Percentiles rank a stretch among this genome's conserved stretches.
These are phyloP conservation scores for Eubucco bourcierii DNA, from an alignment of 2,113 vertebrate species.

Conservation along the genomic window DNA sequence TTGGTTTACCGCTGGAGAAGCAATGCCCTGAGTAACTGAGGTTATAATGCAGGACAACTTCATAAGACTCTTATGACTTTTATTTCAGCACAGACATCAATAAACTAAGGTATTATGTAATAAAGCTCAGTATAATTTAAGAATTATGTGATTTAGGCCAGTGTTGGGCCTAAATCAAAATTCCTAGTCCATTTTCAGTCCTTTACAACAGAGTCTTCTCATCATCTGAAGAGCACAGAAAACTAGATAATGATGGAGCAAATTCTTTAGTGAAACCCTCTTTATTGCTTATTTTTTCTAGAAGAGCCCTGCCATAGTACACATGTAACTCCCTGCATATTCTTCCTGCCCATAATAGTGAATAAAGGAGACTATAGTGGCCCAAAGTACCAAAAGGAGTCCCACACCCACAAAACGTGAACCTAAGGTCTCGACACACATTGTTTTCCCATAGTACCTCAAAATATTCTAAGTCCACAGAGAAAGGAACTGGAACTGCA, in stretches of 20 bases:
- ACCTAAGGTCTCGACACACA: not conserved
- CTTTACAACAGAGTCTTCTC: not conserved
- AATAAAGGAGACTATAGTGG: not conserved
- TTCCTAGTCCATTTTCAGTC: not conserved
- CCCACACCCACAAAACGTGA: not conserved
- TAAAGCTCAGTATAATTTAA: not conserved
- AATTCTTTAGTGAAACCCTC: not conserved
- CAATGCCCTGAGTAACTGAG: not conserved
- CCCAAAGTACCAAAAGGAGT: not conserved
- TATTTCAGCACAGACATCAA: not conserved
- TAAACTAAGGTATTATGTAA: not conserved
- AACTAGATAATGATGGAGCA: not conserved
- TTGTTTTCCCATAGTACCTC: not conserved
- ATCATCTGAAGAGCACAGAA: not conserved
- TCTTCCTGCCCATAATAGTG: not conserved
- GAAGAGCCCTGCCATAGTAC: not conserved
- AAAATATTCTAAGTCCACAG: not conserved
- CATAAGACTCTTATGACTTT: not conserved
- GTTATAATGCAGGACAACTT: not conserved
- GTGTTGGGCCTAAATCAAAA: not conserved
- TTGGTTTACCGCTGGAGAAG: not conserved
- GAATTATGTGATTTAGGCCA: not conserved
- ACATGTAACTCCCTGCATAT: not conserved
- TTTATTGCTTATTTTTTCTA: not conserved
- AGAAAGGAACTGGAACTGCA: not conserved